Evolutionary conservation across 2,888 invertebrate species (phyloP), one percentile per base, ranked within the genome.

Genomic region (Volucella bombylans): DNA sequence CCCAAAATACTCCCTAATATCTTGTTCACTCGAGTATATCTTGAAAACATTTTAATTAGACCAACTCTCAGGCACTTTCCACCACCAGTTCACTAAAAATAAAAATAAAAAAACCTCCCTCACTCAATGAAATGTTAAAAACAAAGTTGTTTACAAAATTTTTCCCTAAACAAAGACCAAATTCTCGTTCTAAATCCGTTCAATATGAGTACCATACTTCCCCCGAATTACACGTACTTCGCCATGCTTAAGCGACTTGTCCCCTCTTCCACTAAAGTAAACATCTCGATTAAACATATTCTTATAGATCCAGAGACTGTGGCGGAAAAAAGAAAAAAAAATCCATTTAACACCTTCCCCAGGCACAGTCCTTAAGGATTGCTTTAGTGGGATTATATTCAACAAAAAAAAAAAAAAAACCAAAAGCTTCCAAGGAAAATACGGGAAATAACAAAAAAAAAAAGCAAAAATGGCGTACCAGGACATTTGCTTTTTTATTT

Each of bases 391-490:
- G 61, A 54, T 49, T 23, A 8, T 50, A 76, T 50, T 11, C 10
- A 12, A n/a, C 23, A 4, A 68, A 12, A 76, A 61, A 38, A 78
- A 47, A 59, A 31, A 50, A 12, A 54, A 54, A 76, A 50, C 10
- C 23, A 57, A 82, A 82, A 82, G 71, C 72, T 77, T 45, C 43
- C 14, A 38, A 31, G 41, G 45, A 18, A 18, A 18, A 18, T 18
- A 18, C 18, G 18, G 67, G 65, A 57, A 52, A 62, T 18, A 15
- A 45, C 38, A 9, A 49, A 45, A 55, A 71, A 23, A 72, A 45
- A 68, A 81, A 57, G 57, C 41, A 57, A 80, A 80, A 81, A 81
- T 81, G 81, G 76, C 69, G 81, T 57, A 57, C 12, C 61, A 14
- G 54, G 41, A 72, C 11, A 71, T 11, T 55, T 71, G 31, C 59